Base-by-base conservation (phyloP, 2,797 vertebrate genomes). In the Melanitta fusca region DNA sequence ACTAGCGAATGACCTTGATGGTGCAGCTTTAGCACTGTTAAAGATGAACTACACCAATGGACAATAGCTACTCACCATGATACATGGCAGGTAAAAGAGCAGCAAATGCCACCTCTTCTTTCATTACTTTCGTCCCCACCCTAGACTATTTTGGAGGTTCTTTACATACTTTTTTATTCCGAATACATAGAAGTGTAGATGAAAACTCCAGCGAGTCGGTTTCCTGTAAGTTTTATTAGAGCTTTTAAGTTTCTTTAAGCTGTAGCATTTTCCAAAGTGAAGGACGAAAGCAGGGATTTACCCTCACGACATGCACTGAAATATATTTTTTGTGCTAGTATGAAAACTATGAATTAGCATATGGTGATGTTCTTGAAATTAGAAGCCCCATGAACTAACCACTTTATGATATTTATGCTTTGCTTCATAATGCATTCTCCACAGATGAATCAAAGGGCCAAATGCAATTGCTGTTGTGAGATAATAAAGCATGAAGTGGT, bases 341-440 rank as follows among this genome's bases (percentile, higher is more conserved):
- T 93, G 96, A 97, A 97, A 92, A 96, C 95, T 87, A 97, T 2
- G 89, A 98, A 98, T 98, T 97, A 97, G 96, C 97, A 96, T 97
- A 97, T 97, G 97, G 95, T 97, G 95, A 96, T 97, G 96, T 97
- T 97, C 87, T 96, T 97, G 96, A 98, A 97, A 98, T 97, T 98
- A 98, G 97, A 98, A 97, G 98, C 97, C 94, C 97, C 98, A 97
- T 97, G 98, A 98, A 98, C 97, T 97, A 98, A 98, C 96, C 97
- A 97, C 96, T 98, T 98, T 88, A 97, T 94, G 95, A 97, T 97
- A 97, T 98, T 95, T 98, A 97, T 98, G 97, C 97, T 98, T 98
- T 98, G 97, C 97, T 96, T 98, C 96, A 93, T 97, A 98, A 98
- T 98, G 97, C 97, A 97, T 98, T 98, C 97, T 98, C 97, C 97